A percentile compares a stretch with the other conserved stretches of the same genome.
phyloP scores from a whole-genome alignment of 2,797 vertebrate genomes.

The Hoplostethus mediterraneus region DNA sequence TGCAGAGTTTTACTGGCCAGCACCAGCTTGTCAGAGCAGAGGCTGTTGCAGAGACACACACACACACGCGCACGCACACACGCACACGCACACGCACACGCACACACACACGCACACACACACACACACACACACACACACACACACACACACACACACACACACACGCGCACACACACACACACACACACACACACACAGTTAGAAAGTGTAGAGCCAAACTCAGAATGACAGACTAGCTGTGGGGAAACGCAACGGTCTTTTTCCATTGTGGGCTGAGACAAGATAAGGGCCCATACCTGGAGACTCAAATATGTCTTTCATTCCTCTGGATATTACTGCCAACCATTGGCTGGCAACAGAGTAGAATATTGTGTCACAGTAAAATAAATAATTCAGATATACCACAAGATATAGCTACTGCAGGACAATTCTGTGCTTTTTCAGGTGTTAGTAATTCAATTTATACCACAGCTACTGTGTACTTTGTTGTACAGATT shows the following conservation, averaged over 20 bases:
- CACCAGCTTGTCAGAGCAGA: slow-evolving; percentile 24
- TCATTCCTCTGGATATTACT: slow-evolving; percentile 22
- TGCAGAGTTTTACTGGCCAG: slow-evolving; percentile 29
- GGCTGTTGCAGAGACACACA: background rate
- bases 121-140: slow-evolving; percentile 28
- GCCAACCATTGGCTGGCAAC: background rate
- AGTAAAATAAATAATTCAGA: slow-evolving; percentile 13
- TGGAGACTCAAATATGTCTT: slow-evolving; percentile 24
- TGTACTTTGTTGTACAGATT: slow-evolving; percentile 3
- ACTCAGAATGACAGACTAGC: slow-evolving; percentile 61
- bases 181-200: slow-evolving; percentile 32
- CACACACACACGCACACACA: slow-evolving; percentile 31
- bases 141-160: slow-evolving; percentile 28
- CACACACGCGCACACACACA: slow-evolving; percentile 30
- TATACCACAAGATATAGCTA: background rate
- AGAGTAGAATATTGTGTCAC: background rate
- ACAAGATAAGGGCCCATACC: slow-evolving; percentile 41
- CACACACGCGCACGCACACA: slow-evolving; percentile 24
- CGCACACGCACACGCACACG: slow-evolving; percentile 31
- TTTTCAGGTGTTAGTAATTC: background rate
- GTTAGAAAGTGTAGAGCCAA: slow-evolving; percentile 38
- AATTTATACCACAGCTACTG: background rate
- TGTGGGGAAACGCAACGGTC: slow-evolving; percentile 46
- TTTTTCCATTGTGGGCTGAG: slow-evolving; percentile 37
- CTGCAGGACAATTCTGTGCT: slow-evolving; percentile 19